Conservation (phyloP, 2,113 vertebrate genomes). For the Coregonus clupeaformis region DNA sequence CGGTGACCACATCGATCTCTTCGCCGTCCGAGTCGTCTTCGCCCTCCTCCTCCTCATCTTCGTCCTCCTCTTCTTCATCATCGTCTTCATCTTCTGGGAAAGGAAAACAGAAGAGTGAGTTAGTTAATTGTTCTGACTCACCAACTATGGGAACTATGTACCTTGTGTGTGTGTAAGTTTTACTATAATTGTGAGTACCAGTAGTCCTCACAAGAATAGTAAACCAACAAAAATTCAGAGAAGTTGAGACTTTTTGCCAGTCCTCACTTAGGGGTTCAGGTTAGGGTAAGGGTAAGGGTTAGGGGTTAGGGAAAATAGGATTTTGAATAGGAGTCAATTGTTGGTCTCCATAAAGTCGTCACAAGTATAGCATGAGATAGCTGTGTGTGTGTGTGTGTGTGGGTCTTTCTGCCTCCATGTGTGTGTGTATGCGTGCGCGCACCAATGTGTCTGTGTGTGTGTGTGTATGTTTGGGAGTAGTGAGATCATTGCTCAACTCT, state of each 20-base stretch:
- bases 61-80: conserved; percentile 66
- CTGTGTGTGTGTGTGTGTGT: conserved; percentile 1
- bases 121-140: conserved; percentile 40
- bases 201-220: too few species aligned
- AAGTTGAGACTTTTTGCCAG: too few species aligned
- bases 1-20: conserved; percentile 94
- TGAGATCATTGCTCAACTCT: neutral
- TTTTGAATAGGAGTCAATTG: too few species aligned
- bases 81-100: conserved; percentile 63
- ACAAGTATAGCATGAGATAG: too few species aligned
- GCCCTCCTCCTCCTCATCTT: conserved; percentile 81
- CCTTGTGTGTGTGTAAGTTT: neutral
- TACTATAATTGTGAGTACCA: too few species aligned
- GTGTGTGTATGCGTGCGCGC: conserved; percentile 2
- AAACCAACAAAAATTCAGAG: too few species aligned
- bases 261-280: too few species aligned
- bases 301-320: too few species aligned
- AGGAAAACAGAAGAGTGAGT: conserved; percentile 34
- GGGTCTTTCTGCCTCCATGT: neutral
- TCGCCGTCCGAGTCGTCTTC: conserved; percentile 93
- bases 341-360: too few species aligned
- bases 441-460: neutral
- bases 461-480: neutral
- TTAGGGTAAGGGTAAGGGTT: too few species aligned
- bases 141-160: conserved; percentile 38